Percentiles rank a stretch among this genome's conserved stretches.
phyloP scores from a whole-genome alignment of 2,797 vertebrate genomes.

The Columba guinea region DNA sequence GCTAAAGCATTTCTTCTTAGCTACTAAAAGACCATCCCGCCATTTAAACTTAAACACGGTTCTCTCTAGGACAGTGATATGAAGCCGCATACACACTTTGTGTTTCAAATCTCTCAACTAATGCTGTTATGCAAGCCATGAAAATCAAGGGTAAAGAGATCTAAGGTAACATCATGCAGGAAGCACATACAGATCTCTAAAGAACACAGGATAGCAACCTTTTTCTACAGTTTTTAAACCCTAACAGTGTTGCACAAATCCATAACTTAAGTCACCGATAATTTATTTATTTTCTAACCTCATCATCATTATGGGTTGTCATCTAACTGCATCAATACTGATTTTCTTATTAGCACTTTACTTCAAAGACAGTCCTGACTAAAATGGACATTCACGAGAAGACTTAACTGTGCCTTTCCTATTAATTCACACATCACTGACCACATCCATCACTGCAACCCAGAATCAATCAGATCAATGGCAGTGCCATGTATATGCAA shows the following conservation, averaged over 20 bases:
- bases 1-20: background rate
- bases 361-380: background rate
- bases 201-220: background rate
- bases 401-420: background rate
- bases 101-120: background rate
- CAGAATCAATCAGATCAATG: slow-evolving; percentile 36
- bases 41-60: background rate
- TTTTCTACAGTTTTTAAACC: background rate
- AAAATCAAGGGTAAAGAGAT: background rate
- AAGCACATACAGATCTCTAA: background rate
- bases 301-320: background rate
- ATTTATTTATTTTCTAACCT: background rate
- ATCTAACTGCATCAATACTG: background rate
- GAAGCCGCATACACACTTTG: background rate
- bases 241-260: background rate
- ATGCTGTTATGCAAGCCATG: background rate
- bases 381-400: background rate
- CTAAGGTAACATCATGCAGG: background rate
- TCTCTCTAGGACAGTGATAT: background rate
- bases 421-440: background rate
- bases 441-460: background rate
- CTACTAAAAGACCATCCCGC: background rate
- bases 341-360: background rate
- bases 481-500: background rate
- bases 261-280: background rate